Conservation (phyloP, 2,888 invertebrate genomes). For the Mechanitis mazaeus region DNA sequence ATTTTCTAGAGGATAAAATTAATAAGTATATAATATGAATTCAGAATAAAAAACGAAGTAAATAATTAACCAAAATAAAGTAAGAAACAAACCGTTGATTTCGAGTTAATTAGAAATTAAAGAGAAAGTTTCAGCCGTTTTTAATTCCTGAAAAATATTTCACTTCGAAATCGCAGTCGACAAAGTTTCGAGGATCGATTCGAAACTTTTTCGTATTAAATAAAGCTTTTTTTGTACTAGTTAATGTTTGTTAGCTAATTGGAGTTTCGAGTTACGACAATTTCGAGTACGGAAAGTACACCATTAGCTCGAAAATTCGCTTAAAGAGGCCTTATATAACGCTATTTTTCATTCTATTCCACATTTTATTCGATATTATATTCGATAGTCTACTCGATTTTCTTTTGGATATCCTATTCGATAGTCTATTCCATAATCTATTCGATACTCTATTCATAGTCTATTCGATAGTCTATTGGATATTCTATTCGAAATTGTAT, state of each 20-base stretch:
- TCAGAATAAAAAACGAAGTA: too few relatives aligned
- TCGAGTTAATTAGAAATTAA: background rate
- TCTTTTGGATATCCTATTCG: too few relatives aligned
- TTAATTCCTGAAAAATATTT: background rate
- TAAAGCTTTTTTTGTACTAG: conserved; percentile 21
- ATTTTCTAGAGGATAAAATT: too few relatives aligned
- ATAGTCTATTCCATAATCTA: too few relatives aligned
- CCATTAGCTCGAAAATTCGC: background rate
- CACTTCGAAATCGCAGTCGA: background rate
- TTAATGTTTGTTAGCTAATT: conserved; percentile 28
- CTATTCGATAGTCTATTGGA: too few relatives aligned
- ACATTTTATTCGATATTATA: too few relatives aligned
- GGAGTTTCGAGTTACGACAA: conserved; percentile 30
- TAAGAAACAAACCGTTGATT: background rate
- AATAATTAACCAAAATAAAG: too few relatives aligned
- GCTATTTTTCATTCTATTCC: too few relatives aligned
- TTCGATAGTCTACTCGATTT: too few relatives aligned
- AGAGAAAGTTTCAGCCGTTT: background rate
- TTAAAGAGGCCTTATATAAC: background rate
- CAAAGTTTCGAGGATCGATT: conserved; percentile 7
- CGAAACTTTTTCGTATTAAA: conserved; percentile 14
- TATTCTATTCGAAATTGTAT: too few relatives aligned
- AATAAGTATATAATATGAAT: too few relatives aligned
- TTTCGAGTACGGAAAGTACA: conserved; percentile 10
- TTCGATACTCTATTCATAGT: too few relatives aligned